Percentiles rank a stretch among this genome's conserved stretches.
Evolutionary conservation across 2,113 vertebrate genomes (phyloP).

Genomic region (Hemiscyllium ocellatum): DNA sequence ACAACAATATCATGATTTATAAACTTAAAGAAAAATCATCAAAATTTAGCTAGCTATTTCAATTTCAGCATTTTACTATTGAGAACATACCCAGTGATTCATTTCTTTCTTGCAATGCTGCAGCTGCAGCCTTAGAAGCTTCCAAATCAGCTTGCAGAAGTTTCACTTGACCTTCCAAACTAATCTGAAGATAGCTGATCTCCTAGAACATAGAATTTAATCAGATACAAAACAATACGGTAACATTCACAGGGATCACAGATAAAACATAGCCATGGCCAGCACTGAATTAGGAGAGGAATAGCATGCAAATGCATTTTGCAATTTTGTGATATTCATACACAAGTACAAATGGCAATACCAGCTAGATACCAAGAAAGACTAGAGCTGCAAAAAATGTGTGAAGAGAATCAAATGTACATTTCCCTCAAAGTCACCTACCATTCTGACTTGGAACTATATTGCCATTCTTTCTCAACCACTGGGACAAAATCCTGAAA

Average conservation of each 20-base stretch:
- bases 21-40: neutral
- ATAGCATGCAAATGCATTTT: neutral
- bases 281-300: neutral
- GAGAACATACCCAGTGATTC: slow-evolving; percentile 56
- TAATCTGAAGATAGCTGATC: slow-evolving; percentile 57
- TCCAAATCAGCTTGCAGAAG: slow-evolving; percentile 55
- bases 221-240: neutral
- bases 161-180: slow-evolving; percentile 54
- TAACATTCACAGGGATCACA: neutral
- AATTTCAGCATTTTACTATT: neutral
- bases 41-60: neutral
- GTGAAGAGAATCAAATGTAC: no score
- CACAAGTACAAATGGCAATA: neutral
- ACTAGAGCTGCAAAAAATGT: no score
- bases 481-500: no score
- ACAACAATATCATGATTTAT: neutral
- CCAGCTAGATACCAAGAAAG: no score
- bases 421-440: no score
- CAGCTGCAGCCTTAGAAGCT: slow-evolving; percentile 47
- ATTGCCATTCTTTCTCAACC: no score
- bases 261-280: neutral
- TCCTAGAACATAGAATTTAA: slow-evolving; percentile 49
- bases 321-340: neutral
- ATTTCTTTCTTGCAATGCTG: slow-evolving; percentile 55
- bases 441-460: no score